A percentile compares a stretch with the other conserved stretches of the same genome.
Evolutionary conservation across 2,888 invertebrate genomes (phyloP).

Genomic region (Periphyllus acericola): DNA sequence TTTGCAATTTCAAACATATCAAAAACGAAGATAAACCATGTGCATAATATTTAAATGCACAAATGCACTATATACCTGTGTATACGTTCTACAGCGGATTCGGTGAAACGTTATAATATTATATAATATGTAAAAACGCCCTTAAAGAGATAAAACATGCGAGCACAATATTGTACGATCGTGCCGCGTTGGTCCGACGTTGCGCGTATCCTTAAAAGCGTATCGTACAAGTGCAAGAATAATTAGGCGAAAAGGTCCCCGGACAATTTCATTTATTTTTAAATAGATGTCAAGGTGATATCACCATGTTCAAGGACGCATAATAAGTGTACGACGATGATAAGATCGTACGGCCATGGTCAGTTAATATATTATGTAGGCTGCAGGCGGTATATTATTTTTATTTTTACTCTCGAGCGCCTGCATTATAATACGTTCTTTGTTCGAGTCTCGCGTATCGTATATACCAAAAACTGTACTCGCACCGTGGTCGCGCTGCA

Average conservation of each 20-base stretch:
- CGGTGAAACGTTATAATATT: neutral
- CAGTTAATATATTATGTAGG: neutral
- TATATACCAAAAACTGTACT: neutral
- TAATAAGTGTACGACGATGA: neutral
- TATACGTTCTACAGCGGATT: too few species aligned
- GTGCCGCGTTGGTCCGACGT: neutral
- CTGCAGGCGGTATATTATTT: neutral
- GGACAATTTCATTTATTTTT: neutral
- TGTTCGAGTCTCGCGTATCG: too few species aligned
- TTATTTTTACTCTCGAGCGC: neutral
- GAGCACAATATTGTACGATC: neutral
- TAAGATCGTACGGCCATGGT: neutral
- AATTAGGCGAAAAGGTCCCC: neutral
- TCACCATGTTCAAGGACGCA: neutral
- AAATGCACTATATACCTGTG: too few species aligned
- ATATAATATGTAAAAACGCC: neutral
- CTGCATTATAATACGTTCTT: neutral
- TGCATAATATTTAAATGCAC: too few species aligned
- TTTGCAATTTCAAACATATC: too few species aligned
- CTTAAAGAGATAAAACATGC: neutral
- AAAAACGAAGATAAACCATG: too few species aligned
- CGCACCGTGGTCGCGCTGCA: neutral
- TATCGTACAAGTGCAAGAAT: neutral
- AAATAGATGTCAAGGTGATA: slow-evolving; percentile 3
- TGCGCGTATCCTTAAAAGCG: neutral